Conservation (phyloP, 1,140 invertebrate species). For the Ylistrum balloti region DNA sequence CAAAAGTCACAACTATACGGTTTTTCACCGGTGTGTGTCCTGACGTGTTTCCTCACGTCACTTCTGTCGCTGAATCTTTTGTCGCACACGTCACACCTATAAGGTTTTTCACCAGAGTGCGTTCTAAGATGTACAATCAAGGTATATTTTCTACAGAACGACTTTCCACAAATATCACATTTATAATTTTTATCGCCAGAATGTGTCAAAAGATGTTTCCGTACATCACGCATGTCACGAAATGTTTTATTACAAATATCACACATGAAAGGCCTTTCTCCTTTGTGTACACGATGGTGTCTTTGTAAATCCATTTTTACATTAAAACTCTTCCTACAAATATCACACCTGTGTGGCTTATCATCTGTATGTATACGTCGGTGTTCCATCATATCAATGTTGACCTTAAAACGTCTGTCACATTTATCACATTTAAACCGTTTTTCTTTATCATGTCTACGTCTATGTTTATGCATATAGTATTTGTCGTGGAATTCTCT, state of each 20-base stretch:
- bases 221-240: neutral
- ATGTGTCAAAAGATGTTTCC: neutral
- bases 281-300: neutral
- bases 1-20: neutral
- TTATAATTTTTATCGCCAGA: neutral
- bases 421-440: neutral
- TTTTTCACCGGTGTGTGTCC: neutral
- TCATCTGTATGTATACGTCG: neutral
- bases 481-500: neutral
- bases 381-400: neutral
- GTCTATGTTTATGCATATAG: neutral
- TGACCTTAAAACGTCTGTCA: neutral
- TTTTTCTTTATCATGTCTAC: neutral
- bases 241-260: neutral
- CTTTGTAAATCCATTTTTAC: neutral
- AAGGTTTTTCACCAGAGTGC: neutral
- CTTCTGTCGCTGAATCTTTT: neutral
- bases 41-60: neutral
- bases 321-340: neutral
- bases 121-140: neutral
- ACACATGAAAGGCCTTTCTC: neutral
- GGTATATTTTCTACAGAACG: neutral
- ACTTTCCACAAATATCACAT: neutral
- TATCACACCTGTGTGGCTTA: neutral
- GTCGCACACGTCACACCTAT: neutral